Evolutionary conservation across 1,140 invertebrate genomes (phyloP).

Genomic region (Trigoniulus corallinus): DNA sequence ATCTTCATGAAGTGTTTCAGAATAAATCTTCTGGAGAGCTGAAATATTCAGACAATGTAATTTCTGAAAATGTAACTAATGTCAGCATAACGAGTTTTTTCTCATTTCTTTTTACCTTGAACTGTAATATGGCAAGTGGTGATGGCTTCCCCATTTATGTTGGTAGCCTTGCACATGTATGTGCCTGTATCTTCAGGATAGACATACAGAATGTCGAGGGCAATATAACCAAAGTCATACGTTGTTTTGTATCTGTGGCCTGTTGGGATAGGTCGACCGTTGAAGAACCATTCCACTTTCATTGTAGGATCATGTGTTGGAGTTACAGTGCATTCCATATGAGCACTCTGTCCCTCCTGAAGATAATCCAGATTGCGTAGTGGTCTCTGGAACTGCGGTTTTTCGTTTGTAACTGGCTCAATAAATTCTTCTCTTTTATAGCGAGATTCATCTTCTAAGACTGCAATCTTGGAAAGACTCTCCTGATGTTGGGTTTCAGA

Average conservation of each 20-base stretch:
- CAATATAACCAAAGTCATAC: conserved; percentile 38
- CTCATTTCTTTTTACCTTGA: conserved; percentile 57
- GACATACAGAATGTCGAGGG: conserved; percentile 35
- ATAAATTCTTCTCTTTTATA: conserved; percentile 50
- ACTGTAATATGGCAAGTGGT: conserved; percentile 73
- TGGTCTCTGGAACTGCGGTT: conserved; percentile 74
- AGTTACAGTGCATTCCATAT: conserved; percentile 86
- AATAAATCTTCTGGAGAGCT: conserved; percentile 65
- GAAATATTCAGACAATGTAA: conserved; percentile 16
- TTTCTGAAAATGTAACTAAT: neutral
- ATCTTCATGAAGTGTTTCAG: conserved; percentile 70
- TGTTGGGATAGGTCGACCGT: conserved; percentile 64
- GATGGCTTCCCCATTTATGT: conserved; percentile 37
- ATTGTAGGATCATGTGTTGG: conserved; percentile 90
- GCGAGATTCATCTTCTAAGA: conserved; percentile 70
- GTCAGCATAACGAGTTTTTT: no score
- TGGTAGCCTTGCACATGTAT: conserved; percentile 30
- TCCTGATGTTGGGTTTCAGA: conserved; percentile 88
- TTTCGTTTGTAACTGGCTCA: conserved; percentile 56
- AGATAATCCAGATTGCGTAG: conserved; percentile 65
- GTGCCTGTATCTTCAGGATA: conserved; percentile 29
- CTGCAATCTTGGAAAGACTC: conserved; percentile 76
- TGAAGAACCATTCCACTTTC: conserved; percentile 88
- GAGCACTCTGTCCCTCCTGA: conserved; percentile 72
- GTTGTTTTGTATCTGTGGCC: conserved; percentile 39